phyloP scores from a whole-genome alignment of 1,140 invertebrate genomes.

The Bombus confusus region DNA sequence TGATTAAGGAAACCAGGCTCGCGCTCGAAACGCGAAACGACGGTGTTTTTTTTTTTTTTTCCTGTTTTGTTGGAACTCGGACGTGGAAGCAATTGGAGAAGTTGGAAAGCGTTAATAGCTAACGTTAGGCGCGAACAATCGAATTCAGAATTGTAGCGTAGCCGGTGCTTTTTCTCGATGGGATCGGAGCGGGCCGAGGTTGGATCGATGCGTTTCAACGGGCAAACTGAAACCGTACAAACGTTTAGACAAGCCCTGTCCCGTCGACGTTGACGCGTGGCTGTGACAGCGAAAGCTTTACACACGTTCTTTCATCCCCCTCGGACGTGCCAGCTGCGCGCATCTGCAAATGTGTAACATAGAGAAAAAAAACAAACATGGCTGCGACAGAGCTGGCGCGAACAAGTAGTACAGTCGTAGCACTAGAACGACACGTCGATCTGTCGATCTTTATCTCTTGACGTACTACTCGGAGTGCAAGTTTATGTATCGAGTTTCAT shows the following conservation, averaged over 20 bases:
- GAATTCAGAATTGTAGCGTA: neutral
- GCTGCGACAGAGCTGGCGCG: neutral
- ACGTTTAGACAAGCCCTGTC: conserved; percentile 40
- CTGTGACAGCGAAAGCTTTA: conserved; percentile 46
- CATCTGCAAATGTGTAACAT: conserved; percentile 8
- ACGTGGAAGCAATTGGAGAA: neutral
- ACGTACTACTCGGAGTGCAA: neutral
- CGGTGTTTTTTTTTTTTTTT: neutral
- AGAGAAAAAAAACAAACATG: neutral
- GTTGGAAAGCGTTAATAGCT: neutral
- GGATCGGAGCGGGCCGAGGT: neutral
- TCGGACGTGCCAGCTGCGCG: conserved; percentile 23
- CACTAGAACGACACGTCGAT: conserved; percentile 16
- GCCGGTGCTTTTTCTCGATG: neutral
- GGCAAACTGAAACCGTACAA: conserved; percentile 40
- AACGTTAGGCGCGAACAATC: neutral
- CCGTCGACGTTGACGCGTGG: conserved; percentile 41
- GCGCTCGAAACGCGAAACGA: no score
- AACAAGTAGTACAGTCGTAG: conserved; percentile 28
- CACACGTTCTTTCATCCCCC: conserved; percentile 31
- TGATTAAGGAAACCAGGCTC: no score
- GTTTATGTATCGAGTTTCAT: neutral
- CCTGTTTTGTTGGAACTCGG: neutral
- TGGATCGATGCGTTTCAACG: conserved; percentile 33
- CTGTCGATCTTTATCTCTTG: neutral